Evolutionary conservation across 2,113 vertebrate species (phyloP).

Genomic region (Grammomys dolichurus): DNA sequence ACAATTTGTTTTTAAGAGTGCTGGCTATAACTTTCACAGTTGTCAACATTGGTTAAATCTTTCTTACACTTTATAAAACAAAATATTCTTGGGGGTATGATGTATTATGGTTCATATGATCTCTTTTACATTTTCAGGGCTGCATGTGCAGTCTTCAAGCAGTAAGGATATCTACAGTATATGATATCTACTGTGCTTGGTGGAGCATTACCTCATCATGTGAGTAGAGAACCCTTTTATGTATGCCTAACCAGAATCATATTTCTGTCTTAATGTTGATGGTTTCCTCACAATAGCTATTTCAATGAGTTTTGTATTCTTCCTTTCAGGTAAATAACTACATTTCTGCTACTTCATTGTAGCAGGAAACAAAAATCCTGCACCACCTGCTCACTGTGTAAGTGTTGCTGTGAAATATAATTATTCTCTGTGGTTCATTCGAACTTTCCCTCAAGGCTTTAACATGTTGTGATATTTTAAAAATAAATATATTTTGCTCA

Average conservation of each 20-base stretch:
- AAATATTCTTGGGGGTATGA: no score
- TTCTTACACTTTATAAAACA: no score
- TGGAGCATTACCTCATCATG: not conserved
- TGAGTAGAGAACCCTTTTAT: not conserved
- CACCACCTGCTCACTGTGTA: not conserved
- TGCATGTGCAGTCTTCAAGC: no score
- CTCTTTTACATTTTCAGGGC: no score
- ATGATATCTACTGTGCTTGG: not conserved
- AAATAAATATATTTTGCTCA: not conserved
- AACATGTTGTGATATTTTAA: not conserved
- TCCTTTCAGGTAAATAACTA: not conserved
- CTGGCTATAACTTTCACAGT: no score
- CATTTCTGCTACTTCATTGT: not conserved
- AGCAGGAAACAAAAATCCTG: not conserved
- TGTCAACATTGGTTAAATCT: no score
- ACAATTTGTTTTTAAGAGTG: no score
- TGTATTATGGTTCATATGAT: no score
- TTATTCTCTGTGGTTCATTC: not conserved
- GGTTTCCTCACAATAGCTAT: not conserved
- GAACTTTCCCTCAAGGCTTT: not conserved
- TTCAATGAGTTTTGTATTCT: not conserved
- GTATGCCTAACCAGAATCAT: not conserved
- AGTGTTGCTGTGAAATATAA: not conserved
- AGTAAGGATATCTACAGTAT: no score
- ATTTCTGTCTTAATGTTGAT: not conserved